Base-by-base conservation (phyloP, 2,888 invertebrate genomes). In the Hypomecis punctinalis region DNA sequence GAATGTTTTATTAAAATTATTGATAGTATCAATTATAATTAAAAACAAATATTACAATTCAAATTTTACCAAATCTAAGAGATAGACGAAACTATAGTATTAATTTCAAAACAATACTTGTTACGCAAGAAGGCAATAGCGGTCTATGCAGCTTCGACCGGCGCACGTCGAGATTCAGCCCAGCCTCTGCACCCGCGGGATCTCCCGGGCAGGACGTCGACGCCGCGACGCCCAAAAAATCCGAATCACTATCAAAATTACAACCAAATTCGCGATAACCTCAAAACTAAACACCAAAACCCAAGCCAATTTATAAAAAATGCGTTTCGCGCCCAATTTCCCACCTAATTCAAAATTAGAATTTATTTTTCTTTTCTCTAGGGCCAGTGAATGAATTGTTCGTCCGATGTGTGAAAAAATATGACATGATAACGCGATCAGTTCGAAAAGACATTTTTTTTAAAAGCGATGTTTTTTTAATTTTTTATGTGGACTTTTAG, bases 61-160 rank as follows among this genome's bases (percentile, higher is more conserved):
- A 54, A 46, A 48, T 48, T 49, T 62, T 51, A 11, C 5, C 35
- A 56, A 53, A 64, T 52, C 48, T 51, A 45, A 67, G 58, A 49
- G 37, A 53, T 63, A 60, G 47, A 49, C 35, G 58, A 48, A 63
- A 78, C 74, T 82, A 82, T 82, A 81, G 79, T 75, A 63, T 66
- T 63, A 70, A 70, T 68, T 67, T 64, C 36, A 73, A 23, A 82
- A 85, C 83, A 85, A 85, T 87, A 74, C 77, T 74, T 86, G 91
- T 92, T 92, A 92, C 91, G 92, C 92, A 92, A 92, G 91, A 89
- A 90, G 87, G 86, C 85, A 84, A 83, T 78, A 71, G 80, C 83
- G 83, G 80, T 75, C 68, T 90, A 89, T 76, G 90, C 74, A 88
- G 90, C 90, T 91, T 88, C 92, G 81, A 90, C 81, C 79, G 80